These are phyloP conservation scores for Lophotriccus pileatus DNA, from an alignment of 2,797 vertebrate genomes.

Conservation along the genomic window DNA sequence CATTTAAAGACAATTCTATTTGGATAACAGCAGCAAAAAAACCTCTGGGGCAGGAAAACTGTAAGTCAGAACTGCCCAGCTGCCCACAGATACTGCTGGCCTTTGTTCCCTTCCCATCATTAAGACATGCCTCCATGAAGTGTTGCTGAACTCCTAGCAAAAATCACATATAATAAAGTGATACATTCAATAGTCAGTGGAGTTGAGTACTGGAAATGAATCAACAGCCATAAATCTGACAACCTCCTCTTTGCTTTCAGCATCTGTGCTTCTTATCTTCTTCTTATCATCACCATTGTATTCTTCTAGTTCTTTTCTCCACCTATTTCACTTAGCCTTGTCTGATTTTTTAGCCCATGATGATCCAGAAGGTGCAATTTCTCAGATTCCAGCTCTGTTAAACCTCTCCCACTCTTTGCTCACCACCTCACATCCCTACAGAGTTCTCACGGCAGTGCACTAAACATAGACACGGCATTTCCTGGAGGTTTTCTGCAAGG, in stretches of 20 bases:
- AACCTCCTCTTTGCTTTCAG: neutral
- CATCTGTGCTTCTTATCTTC: neutral
- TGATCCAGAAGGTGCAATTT: neutral
- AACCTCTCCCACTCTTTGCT: neutral
- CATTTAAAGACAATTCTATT: neutral
- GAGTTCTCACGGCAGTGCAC: neutral
- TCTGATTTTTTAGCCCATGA: neutral
- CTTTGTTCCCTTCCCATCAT: neutral
- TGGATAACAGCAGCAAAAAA: neutral
- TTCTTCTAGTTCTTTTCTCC: neutral
- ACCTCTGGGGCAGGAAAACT: neutral
- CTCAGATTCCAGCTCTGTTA: slow-evolving; percentile 1
- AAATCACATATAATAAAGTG: neutral
- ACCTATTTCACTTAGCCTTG: neutral
- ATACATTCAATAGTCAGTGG: neutral
- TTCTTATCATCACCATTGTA: neutral
- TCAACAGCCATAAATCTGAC: neutral
- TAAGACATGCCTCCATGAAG: neutral
- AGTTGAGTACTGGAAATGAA: neutral
- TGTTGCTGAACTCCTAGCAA: neutral
- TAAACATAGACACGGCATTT: neutral
- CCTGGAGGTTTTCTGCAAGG: neutral
- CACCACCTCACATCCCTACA: neutral
- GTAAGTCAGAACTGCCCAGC: neutral
- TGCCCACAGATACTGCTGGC: neutral